Conservation (phyloP, 2,888 invertebrate genomes). For the Epinotia nisella region DNA sequence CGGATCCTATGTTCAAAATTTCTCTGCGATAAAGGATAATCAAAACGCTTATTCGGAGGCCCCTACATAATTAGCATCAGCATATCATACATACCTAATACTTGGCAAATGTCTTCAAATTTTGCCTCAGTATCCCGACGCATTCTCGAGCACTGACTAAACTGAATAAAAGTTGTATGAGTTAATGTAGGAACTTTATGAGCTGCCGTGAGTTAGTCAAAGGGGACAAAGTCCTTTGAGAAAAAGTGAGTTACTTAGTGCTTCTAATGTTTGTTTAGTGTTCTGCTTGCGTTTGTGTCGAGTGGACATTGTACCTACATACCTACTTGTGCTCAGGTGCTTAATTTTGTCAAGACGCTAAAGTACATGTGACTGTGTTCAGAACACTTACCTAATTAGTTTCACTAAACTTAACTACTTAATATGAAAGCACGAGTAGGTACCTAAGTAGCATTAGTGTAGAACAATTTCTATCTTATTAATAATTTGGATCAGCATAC, state of each 20-base stretch:
- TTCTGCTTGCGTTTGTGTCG: not conserved
- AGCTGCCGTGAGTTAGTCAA: constrained; percentile 20
- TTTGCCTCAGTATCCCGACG: constrained; percentile 11
- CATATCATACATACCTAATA: constrained; percentile 26
- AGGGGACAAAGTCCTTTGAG: constrained; percentile 19
- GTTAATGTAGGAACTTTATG: constrained; percentile 21
- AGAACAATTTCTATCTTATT: too few relatives aligned
- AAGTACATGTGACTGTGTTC: not conserved
- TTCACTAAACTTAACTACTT: constrained; percentile 8
- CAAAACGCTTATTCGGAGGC: constrained; percentile 9
- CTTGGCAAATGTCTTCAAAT: constrained; percentile 37
- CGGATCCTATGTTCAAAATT: too few relatives aligned
- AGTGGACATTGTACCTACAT: constrained; percentile 7
- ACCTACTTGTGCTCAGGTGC: constrained; percentile 15
- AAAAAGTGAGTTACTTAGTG: constrained; percentile 30
- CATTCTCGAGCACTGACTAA: constrained; percentile 22
- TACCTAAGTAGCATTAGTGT: too few relatives aligned
- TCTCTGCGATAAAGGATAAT: not conserved
- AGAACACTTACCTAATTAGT: constrained; percentile 14
- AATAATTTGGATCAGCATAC: too few relatives aligned
- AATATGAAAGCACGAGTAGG: not conserved
- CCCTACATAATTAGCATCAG: constrained; percentile 31
- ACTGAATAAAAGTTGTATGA: constrained; percentile 27
- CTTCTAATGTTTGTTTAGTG: not conserved
- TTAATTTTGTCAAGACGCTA: constrained; percentile 11